A percentile compares a stretch with the other conserved stretches of the same genome.
Conservation (phyloP, 2,113 vertebrate species). For the Rhinopomastus cyanomelas region DNA sequence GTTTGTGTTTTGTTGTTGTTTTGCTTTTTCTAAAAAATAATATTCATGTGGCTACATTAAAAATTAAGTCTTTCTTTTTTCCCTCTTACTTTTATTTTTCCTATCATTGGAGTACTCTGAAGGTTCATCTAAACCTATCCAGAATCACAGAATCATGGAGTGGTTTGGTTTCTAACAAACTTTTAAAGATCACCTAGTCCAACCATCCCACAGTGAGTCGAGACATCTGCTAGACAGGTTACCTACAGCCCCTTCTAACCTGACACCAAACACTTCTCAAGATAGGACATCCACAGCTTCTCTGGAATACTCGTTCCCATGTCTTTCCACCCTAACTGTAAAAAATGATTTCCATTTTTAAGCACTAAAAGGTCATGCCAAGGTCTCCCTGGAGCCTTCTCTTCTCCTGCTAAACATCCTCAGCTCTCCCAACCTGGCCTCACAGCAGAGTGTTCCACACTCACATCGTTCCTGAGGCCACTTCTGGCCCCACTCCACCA, state of each 20-base stretch:
- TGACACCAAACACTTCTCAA: neutral
- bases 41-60: neutral
- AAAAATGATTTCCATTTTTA: neutral
- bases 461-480: neutral
- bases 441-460: neutral
- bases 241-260: neutral
- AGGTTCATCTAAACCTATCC: neutral
- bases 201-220: neutral
- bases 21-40: neutral
- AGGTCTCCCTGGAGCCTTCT: neutral
- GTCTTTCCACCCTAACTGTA: neutral
- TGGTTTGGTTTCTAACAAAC: neutral
- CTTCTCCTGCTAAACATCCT: neutral
- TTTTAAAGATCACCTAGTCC: neutral
- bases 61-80: neutral
- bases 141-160: neutral
- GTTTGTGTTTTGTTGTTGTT: rapidly evolving
- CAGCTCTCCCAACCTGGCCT: too few relatives aligned
- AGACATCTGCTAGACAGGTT: neutral
- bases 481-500: neutral
- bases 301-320: too few relatives aligned
- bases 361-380: too few relatives aligned
- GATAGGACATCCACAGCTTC: neutral
- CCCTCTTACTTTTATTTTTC: neutral
- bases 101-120: neutral